Conservation (phyloP, 2,113 vertebrate species). For the Dendrocopos noguchii region DNA sequence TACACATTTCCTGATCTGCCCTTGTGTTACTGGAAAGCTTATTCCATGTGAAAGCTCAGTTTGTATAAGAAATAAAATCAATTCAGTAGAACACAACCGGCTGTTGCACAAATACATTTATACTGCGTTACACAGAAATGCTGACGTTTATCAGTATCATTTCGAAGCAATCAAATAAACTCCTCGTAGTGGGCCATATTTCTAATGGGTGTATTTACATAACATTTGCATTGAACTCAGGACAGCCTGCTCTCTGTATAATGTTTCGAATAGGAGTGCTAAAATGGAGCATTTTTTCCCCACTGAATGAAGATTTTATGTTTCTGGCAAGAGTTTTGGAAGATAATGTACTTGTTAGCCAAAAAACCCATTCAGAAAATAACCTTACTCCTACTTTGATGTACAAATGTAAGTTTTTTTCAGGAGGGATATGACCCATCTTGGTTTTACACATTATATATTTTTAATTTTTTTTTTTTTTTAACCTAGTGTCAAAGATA, state of each 20-base stretch:
- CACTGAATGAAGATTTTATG: conserved; percentile 41
- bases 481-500: background rate
- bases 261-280: conserved; percentile 40
- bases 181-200: background rate
- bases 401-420: conserved; percentile 8
- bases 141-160: background rate
- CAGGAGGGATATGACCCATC: background rate
- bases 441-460: background rate
- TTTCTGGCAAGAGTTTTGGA: conserved; percentile 28
- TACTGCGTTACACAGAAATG: background rate
- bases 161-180: background rate
- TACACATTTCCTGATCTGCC: conserved; percentile 47
- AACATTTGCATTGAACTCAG: conserved; percentile 1
- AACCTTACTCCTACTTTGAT: conserved; percentile 48
- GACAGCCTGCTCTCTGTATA: background rate
- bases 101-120: background rate
- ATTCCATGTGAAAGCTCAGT: conserved; percentile 13
- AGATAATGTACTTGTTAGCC: conserved; percentile 51
- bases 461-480: background rate
- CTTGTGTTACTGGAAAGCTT: conserved; percentile 40
- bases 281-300: conserved; percentile 20
- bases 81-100: background rate
- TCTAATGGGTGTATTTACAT: background rate
- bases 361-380: conserved; percentile 46
- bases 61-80: conserved; percentile 46